Percentiles rank a stretch among this genome's conserved stretches.
phyloP scores from a whole-genome alignment of 2,888 invertebrate species.

The Serrognathus titanus region DNA sequence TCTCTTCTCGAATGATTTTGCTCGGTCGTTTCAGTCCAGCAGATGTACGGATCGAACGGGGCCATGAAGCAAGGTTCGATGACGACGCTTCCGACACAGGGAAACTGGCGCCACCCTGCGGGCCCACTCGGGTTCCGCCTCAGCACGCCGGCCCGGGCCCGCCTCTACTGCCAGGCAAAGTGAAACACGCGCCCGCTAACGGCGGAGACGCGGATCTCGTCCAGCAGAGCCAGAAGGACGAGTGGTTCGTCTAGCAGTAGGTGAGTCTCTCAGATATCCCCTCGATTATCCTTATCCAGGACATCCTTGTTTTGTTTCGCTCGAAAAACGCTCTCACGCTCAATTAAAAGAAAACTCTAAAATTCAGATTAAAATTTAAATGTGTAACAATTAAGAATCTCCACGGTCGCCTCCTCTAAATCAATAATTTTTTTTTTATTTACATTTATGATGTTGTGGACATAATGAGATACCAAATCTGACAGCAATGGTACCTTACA shows the following conservation, averaged over 20 bases:
- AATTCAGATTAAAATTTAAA: no score
- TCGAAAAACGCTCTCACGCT: no score
- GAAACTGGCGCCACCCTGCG: constrained; percentile 96
- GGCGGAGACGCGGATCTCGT: constrained; percentile 48
- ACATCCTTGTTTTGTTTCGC: no score
- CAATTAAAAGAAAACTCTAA: no score
- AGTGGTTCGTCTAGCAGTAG: constrained; percentile 83
- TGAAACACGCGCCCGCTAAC: constrained; percentile 53
- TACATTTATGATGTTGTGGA: no score
- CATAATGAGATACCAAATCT: no score
- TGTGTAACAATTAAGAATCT: no score
- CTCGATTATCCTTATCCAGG: no score
- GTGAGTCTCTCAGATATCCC: constrained; percentile 41
- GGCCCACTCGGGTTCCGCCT: constrained; percentile 60
- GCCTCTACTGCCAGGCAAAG: constrained; percentile 72
- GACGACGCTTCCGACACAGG: constrained; percentile 65
- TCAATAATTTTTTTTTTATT: no score
- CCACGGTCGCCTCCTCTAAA: no score
- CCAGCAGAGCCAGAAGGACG: constrained; percentile 75
- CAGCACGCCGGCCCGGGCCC: constrained; percentile 64
- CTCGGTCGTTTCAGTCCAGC: constrained; percentile 58
- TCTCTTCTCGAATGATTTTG: background rate
- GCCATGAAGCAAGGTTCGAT: constrained; percentile 60
- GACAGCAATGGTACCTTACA: no score
- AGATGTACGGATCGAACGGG: constrained; percentile 71